Evolutionary conservation across 2,113 vertebrate species (phyloP).

Genomic region (Etia nguti): DNA sequence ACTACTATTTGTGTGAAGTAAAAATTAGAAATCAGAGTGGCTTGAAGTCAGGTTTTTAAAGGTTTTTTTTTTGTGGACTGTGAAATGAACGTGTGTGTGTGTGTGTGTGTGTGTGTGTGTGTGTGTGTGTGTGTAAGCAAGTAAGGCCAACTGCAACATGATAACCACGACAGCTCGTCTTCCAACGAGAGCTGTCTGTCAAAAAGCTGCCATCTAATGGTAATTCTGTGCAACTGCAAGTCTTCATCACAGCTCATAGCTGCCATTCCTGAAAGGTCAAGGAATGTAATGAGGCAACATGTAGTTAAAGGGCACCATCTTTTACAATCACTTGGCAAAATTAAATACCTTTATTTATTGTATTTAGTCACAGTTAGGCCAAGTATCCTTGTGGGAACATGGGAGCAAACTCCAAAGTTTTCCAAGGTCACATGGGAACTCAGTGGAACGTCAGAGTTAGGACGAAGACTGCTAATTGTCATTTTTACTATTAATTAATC

Average conservation of each 20-base stretch:
- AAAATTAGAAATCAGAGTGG: rapidly evolving
- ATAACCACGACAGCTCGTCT: background rate
- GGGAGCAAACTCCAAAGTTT: background rate
- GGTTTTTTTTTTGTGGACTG: background rate
- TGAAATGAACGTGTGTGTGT: background rate
- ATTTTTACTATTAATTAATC: background rate
- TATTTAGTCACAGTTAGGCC: background rate
- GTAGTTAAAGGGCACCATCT: background rate
- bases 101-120: background rate
- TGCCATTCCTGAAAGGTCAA: conserved; percentile 8
- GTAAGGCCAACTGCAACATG: background rate
- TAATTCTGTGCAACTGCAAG: background rate
- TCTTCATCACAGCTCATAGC: background rate
- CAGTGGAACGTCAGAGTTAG: background rate
- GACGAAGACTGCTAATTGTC: too few relatives aligned
- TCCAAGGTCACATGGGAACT: conserved; percentile 7
- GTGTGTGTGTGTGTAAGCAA: background rate
- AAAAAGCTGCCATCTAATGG: conserved; percentile 45
- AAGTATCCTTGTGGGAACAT: background rate
- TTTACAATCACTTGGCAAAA: background rate
- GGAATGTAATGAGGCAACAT: background rate
- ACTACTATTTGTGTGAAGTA: background rate
- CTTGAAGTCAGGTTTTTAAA: background rate
- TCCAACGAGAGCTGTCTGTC: background rate
- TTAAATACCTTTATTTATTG: background rate